A percentile compares a stretch with the other conserved stretches of the same genome.
Conservation (phyloP, 2,113 vertebrate genomes). For the Cariama cristata region DNA sequence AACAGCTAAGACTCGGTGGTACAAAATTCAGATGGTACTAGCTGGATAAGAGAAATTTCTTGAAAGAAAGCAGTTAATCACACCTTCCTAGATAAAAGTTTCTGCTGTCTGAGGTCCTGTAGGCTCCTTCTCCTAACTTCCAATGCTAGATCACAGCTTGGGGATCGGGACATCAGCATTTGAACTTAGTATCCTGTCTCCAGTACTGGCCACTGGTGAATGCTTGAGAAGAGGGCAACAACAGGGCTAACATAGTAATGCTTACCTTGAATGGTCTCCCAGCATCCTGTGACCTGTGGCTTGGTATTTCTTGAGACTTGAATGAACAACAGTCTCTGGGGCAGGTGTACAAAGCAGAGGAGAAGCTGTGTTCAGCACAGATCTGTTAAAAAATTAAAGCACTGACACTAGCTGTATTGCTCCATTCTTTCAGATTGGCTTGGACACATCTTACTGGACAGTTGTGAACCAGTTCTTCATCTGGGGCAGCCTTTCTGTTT, state of each 20-base stretch:
- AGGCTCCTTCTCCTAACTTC: not conserved
- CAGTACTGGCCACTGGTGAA: not conserved
- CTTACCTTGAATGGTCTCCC: not conserved
- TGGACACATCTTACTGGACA: slow-evolving; percentile 94
- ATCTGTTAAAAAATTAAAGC: not conserved
- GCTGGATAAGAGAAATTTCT: not conserved
- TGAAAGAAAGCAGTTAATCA: not conserved
- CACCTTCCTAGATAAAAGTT: not conserved
- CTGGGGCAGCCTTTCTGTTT: slow-evolving; percentile 93
- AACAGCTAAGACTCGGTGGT: not conserved
- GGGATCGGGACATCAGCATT: not conserved
- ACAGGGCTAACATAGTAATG: not conserved
- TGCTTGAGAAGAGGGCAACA: not conserved
- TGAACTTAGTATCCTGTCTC: not conserved
- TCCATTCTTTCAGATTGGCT: slow-evolving; percentile 81
- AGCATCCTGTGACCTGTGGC: not conserved
- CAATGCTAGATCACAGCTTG: not conserved
- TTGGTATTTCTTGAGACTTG: not conserved
- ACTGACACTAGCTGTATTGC: not conserved
- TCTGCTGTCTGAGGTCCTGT: not conserved
- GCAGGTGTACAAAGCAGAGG: not conserved
- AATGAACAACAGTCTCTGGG: not conserved
- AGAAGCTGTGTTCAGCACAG: not conserved
- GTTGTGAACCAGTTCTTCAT: slow-evolving; percentile 91
- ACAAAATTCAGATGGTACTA: not conserved